phyloP scores from a whole-genome alignment of 2,113 vertebrate species.

The Pelusios castaneus region DNA sequence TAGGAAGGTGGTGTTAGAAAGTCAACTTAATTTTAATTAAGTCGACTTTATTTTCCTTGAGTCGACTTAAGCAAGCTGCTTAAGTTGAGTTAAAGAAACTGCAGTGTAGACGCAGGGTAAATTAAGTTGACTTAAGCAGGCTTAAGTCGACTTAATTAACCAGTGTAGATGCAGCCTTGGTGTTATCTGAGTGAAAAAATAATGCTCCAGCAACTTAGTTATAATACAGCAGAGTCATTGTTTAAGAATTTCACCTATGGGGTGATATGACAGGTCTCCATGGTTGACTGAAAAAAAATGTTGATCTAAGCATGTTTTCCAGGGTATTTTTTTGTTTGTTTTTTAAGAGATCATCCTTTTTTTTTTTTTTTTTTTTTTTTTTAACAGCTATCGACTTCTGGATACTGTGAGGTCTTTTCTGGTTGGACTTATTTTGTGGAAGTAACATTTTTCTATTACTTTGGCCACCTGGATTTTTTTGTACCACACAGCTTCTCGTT shows the following conservation, averaged over 20 bases:
- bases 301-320: rapidly evolving
- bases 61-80: too few species aligned
- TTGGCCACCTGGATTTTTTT: neutral
- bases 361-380: neutral
- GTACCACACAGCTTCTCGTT: neutral
- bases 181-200: neutral
- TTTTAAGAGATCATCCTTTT: neutral
- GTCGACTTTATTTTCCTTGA: too few species aligned
- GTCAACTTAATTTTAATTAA: too few species aligned
- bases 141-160: too few species aligned
- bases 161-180: too few species aligned
- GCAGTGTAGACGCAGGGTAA: too few species aligned
- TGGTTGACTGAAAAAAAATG: neutral
- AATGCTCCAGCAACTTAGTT: neutral
- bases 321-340: neutral
- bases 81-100: too few species aligned
- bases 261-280: rapidly evolving
- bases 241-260: neutral
- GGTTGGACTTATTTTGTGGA: neutral
- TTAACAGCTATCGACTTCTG: neutral
- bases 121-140: too few species aligned
- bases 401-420: neutral
- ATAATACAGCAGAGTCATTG: neutral
- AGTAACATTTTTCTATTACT: neutral
- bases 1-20: too few species aligned